A percentile compares a stretch with the other conserved stretches of the same genome.
phyloP scores from a whole-genome alignment of 2,797 vertebrate species.

The Tenualosa thibaudeaui region DNA sequence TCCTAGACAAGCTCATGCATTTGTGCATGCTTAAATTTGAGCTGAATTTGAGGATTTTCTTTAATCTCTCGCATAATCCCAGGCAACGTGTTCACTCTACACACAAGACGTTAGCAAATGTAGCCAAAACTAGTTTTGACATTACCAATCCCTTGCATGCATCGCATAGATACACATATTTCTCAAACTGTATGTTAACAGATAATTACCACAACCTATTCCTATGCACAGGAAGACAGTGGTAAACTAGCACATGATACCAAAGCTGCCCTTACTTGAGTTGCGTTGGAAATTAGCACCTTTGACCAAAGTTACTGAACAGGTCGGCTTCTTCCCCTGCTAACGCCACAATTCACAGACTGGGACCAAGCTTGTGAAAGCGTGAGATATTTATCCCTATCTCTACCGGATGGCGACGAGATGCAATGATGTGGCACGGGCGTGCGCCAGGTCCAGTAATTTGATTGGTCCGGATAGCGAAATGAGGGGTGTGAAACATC shows the following conservation, averaged over 20 bases:
- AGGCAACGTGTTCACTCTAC: too few relatives aligned
- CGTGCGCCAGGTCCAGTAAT: slow-evolving; percentile 50
- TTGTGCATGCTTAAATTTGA: too few relatives aligned
- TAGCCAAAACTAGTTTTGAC: too few relatives aligned
- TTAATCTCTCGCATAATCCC: too few relatives aligned
- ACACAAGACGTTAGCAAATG: too few relatives aligned
- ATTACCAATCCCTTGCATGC: too few relatives aligned
- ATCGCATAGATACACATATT: too few relatives aligned
- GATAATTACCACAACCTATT: neutral
- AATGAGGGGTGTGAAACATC: slow-evolving; percentile 49
- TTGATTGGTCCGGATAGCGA: slow-evolving; percentile 60
- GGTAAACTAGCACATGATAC: neutral
- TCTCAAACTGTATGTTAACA: neutral
- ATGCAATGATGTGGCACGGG: slow-evolving; percentile 59
- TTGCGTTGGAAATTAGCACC: slow-evolving; percentile 10
- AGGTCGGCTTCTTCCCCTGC: neutral
- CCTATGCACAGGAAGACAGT: neutral
- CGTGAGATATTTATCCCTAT: slow-evolving; percentile 62
- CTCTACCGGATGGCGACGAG: slow-evolving; percentile 45
- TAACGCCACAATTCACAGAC: neutral
- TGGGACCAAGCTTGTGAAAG: neutral
- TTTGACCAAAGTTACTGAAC: slow-evolving; percentile 17
- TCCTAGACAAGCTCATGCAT: neutral
- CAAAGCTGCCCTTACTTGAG: slow-evolving; percentile 45
- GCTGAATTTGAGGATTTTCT: too few relatives aligned